phyloP scores from a whole-genome alignment of 1,140 invertebrate genomes.

The Caerostris darwini region DNA sequence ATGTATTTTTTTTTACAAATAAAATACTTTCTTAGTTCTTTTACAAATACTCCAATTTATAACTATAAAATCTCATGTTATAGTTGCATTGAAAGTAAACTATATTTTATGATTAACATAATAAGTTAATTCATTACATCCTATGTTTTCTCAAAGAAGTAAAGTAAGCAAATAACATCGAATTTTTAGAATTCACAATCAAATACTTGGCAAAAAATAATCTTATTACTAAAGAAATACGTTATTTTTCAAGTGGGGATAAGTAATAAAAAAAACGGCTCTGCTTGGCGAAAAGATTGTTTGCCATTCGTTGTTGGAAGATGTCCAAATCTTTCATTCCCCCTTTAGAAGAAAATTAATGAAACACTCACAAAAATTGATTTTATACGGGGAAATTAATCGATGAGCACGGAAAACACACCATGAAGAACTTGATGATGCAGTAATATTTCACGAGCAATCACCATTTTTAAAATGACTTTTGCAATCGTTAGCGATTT shows the following conservation, averaged over 20 bases:
- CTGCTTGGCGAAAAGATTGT: not conserved
- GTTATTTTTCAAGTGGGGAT: not conserved
- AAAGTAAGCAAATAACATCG: no score
- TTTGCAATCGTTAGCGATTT: not conserved
- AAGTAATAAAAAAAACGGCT: not conserved
- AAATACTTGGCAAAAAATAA: no score
- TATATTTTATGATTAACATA: no score
- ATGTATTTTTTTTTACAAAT: no score
- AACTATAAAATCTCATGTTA: no score
- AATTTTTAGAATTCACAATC: no score
- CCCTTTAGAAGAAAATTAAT: not conserved
- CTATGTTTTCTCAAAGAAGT: no score
- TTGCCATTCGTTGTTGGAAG: not conserved
- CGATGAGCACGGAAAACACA: not conserved
- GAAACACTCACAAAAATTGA: not conserved
- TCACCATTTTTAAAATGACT: conserved; percentile 20
- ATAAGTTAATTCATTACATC: no score
- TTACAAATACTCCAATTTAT: no score
- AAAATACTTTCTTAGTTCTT: no score
- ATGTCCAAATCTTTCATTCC: not conserved
- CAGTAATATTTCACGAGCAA: not conserved
- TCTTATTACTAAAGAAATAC: not conserved
- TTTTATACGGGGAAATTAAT: not conserved
- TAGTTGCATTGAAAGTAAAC: no score
- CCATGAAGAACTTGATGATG: not conserved